These are phyloP conservation scores for Griposia aprilina DNA, from an alignment of 2,888 invertebrate species.

Conservation along the genomic window DNA sequence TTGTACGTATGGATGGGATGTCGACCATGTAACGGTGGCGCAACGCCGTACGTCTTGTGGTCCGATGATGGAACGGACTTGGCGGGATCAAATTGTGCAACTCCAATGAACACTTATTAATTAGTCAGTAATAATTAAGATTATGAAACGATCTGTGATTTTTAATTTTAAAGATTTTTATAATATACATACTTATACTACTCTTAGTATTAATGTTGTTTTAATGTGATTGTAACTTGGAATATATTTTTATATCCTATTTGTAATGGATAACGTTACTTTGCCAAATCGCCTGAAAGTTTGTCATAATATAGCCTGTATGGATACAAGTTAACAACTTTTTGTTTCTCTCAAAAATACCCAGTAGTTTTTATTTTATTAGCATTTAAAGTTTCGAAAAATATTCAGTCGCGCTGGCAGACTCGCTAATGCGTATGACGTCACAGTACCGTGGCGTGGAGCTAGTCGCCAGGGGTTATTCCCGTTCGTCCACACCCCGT, in stretches of 20 bases:
- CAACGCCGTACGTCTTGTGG: constrained; percentile 9
- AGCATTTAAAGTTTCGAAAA: constrained; percentile 28
- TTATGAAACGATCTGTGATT: constrained; percentile 15
- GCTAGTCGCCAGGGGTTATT: constrained; percentile 21
- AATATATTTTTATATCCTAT: constrained; percentile 21
- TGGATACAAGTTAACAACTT: constrained; percentile 29
- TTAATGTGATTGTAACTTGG: constrained; percentile 25
- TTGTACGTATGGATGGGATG: constrained; percentile 7
- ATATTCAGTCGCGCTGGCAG: constrained; percentile 22
- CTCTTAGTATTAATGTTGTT: constrained; percentile 14
- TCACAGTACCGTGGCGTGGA: constrained; percentile 24
- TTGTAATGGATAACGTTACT: constrained; percentile 16
- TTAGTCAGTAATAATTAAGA: constrained; percentile 23
- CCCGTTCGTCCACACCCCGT: constrained; percentile 23
- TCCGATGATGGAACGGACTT: constrained; percentile 8
- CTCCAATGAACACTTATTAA: constrained; percentile 15
- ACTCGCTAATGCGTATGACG: constrained; percentile 14
- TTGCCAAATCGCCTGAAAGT: constrained; percentile 14
- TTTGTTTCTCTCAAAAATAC: constrained; percentile 20
- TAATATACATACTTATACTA: constrained; percentile 9
- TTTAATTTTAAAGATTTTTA: constrained; percentile 18
- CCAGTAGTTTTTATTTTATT: constrained; percentile 26
- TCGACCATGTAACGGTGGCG: constrained; percentile 13
- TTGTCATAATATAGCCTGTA: constrained; percentile 24
- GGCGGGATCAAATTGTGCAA: constrained; percentile 4